Conservation (phyloP, 2,113 vertebrate genomes). For the Alligator mississippiensis region DNA sequence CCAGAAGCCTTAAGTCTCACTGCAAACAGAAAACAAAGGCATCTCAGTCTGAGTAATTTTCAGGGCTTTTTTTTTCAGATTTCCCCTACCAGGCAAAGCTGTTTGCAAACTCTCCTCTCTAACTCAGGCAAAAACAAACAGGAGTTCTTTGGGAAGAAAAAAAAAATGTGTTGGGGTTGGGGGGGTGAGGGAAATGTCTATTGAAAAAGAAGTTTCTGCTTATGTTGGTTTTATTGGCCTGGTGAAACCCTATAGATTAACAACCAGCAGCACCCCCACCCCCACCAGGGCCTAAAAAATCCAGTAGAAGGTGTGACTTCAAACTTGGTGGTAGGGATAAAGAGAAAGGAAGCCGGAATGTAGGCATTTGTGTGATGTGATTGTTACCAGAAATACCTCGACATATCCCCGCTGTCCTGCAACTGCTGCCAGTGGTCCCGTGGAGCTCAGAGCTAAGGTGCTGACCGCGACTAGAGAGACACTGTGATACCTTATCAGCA, state of each 20-base stretch:
- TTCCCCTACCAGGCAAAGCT: neutral
- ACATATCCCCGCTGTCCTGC: conserved; percentile 81
- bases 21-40: conserved; percentile 7
- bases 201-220: conserved; percentile 48
- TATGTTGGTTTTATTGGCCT: conserved; percentile 66
- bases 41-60: neutral
- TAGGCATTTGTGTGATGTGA: conserved; percentile 95
- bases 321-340: conserved; percentile 74
- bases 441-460: conserved; percentile 63
- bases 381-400: conserved; percentile 96
- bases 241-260: conserved; percentile 70
- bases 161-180: neutral
- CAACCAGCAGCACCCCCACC: neutral
- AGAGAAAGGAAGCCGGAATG: conserved; percentile 89
- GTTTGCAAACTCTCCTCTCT: neutral
- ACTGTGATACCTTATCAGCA: conserved; percentile 86
- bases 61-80: neutral
- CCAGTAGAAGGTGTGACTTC: conserved; percentile 81
- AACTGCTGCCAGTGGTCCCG: conserved; percentile 64
- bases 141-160: neutral
- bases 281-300: conserved; percentile 53
- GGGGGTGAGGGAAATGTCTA: neutral
- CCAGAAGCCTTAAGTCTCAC: rapidly evolving
- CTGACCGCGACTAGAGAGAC: conserved; percentile 58
- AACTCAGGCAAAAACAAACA: conserved; percentile 45